phyloP scores from a whole-genome alignment of 2,797 vertebrate species.

The Tinamus major region DNA sequence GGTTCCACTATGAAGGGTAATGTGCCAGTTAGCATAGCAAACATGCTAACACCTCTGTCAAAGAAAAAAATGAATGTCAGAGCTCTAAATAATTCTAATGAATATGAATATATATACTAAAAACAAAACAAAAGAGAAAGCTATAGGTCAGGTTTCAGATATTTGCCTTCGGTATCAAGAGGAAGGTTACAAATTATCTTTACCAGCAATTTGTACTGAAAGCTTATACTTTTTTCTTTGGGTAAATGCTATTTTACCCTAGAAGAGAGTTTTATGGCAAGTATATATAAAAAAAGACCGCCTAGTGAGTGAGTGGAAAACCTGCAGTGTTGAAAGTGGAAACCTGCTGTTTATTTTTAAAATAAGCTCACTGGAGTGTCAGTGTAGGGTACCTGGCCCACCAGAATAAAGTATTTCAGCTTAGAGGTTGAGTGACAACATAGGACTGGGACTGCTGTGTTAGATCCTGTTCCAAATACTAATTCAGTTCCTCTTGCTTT shows the following conservation, averaged over 20 bases:
- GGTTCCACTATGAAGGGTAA: slow-evolving; percentile 86
- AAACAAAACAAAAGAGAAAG: not conserved
- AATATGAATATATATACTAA: not conserved
- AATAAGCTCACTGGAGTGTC: slow-evolving; percentile 47
- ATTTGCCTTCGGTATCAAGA: not conserved
- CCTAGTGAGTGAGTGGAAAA: slow-evolving; percentile 28
- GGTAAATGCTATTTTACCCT: slow-evolving; percentile 28
- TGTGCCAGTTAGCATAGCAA: slow-evolving; percentile 87
- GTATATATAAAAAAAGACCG: not conserved
- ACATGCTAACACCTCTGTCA: slow-evolving; percentile 86
- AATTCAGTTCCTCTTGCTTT: slow-evolving; percentile 49
- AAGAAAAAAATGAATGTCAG: slow-evolving; percentile 36
- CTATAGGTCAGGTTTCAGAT: not conserved
- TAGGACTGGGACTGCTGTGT: not conserved
- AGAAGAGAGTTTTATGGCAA: slow-evolving; percentile 32
- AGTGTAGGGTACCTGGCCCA: slow-evolving; percentile 25
- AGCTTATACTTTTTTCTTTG: not conserved
- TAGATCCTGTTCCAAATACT: slow-evolving; percentile 60
- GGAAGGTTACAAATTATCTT: not conserved
- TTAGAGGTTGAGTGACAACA: slow-evolving; percentile 55
- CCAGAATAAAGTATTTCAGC: slow-evolving; percentile 23
- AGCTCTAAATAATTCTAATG: not conserved
- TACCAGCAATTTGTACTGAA: not conserved
- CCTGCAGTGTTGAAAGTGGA: slow-evolving; percentile 55
- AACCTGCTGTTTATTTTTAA: slow-evolving; percentile 65